Evolutionary conservation across 2,113 vertebrate species (phyloP), one percentile per base, ranked within the genome.

Genomic region (Sylvilagus bachmani): DNA sequence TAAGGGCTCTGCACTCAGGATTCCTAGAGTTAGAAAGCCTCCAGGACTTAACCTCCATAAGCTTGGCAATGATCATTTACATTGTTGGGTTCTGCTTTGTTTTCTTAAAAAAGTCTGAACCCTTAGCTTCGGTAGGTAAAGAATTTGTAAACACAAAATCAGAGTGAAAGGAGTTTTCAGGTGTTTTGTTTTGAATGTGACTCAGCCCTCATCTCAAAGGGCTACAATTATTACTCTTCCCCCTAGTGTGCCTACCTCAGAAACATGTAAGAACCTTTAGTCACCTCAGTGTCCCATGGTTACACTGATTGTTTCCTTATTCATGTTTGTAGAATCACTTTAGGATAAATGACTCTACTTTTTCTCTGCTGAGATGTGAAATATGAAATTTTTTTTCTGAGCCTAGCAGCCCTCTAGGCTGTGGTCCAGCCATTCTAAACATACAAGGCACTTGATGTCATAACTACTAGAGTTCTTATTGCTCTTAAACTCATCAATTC

Each of bases 91-190:
- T 75, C 38, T 14, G 19, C 14, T 75, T 89, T 89, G 55, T 62
- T 51, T 88, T 66, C 21, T 58, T 58, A 58, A 5, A 58, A 58
- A 67, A 67, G 25, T 89, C 90, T 87, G 58, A 24, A 82, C 12
- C 86, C 70, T 70, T 22, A 90, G 10, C 78, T 88, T 24, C 67
- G 61, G 7, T 89, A 78, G 22, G 2, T 90, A 79, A 95, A 78
- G 25, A 96, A 84, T 66, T 29, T 84, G 6, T 93, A 85, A 64
- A 31, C 49, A 92, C 19, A 89, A 94, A 94, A 80, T 62, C 21
- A 77, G n/a, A 36, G 6, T 83, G 38, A 27, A 62, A 62, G 87
- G 33, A 19, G 90, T 87, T 80, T 17, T 10, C 88, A 91, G 33
- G 24, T 80, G 13, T 10, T 90, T 86, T 66, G 33, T 67, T 74